Conservation (phyloP, 2,113 vertebrate genomes). For the Meles meles region DNA sequence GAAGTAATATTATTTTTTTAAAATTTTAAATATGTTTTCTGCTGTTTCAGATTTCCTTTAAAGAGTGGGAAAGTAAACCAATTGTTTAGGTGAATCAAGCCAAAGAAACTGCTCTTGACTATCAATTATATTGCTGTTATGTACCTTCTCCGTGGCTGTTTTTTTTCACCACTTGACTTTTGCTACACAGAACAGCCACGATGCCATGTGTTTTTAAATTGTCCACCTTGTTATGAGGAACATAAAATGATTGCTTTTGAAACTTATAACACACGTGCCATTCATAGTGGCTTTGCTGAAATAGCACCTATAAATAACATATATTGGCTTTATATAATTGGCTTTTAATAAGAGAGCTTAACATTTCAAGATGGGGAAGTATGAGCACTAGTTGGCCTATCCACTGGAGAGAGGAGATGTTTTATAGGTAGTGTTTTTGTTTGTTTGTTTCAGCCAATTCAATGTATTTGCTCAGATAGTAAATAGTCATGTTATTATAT, state of each 20-base stretch:
- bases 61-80: background rate
- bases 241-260: constrained; percentile 54
- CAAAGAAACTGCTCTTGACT: background rate
- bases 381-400: background rate
- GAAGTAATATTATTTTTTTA: constrained; percentile 7
- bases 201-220: constrained; percentile 51
- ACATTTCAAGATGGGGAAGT: constrained; percentile 27
- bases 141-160: background rate
- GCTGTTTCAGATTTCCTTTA: background rate
- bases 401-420: background rate
- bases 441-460: background rate
- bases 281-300: constrained; percentile 42
- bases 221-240: constrained; percentile 50
- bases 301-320: constrained; percentile 56
- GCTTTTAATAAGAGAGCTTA: constrained; percentile 63
- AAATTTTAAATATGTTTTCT: background rate
- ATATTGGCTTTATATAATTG: constrained; percentile 59
- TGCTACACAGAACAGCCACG: background rate
- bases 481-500: background rate
- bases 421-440: background rate
- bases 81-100: background rate
- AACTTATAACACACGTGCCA: constrained; percentile 46
- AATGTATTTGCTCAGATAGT: background rate
- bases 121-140: background rate
- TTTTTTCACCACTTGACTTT: background rate